Conservation (phyloP, 2,113 vertebrate genomes). For the Mobula birostris region DNA sequence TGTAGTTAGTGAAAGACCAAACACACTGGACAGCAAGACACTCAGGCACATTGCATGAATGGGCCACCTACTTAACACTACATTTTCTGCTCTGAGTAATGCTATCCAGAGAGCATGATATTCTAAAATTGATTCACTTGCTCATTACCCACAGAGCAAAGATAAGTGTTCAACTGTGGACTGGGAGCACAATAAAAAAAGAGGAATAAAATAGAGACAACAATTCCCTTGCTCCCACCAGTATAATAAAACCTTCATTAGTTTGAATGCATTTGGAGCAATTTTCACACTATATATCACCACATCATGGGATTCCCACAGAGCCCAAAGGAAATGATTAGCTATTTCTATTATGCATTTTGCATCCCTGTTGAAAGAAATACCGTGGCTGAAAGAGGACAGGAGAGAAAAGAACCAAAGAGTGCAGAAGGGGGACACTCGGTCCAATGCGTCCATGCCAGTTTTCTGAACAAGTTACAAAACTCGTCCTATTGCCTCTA, state of each 20-base stretch:
- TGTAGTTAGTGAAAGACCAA: neutral
- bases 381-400: neutral
- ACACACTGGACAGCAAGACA: neutral
- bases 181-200: neutral
- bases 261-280: constrained; percentile 5
- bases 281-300: constrained; percentile 16
- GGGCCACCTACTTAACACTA: neutral
- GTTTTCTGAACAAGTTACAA: neutral
- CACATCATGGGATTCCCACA: neutral
- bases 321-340: neutral
- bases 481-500: neutral
- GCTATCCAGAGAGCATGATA: neutral
- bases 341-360: neutral
- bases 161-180: neutral
- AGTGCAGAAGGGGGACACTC: neutral
- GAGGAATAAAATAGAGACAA: neutral
- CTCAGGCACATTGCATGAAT: neutral
- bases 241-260: constrained; percentile 2
- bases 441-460: neutral
- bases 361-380: neutral
- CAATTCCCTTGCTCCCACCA: neutral
- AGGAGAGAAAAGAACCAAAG: neutral
- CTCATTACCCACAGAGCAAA: neutral
- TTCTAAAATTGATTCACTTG: neutral
- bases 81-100: neutral